Evolutionary conservation across 2,888 invertebrate genomes (phyloP), one percentile per base, ranked within the genome.

Genomic region (Panopea generosa): DNA sequence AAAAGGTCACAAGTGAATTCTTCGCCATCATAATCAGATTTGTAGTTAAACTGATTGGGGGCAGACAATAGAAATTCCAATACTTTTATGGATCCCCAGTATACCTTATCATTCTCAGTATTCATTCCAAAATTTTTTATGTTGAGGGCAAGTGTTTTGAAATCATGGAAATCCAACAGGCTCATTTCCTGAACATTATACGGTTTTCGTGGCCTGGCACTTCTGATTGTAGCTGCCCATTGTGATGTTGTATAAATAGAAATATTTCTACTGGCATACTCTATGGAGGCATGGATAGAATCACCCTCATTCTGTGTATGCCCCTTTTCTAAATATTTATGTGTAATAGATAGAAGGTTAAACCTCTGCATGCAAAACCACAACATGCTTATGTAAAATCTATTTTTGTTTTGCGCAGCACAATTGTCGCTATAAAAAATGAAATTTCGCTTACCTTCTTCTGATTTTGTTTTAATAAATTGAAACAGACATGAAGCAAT

Each of bases 391-490:
- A 67, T 27, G 53, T 63, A 72, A 33, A 62, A 63, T 1, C 60
- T 24, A 22, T 72, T 77, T 68, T 72, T 77, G 33, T 77, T 77
- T 60, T 77, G 72, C 0, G 68, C 6, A 1, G 11, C 33, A 55
- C 77, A 68, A 24, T 77, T 72, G 53, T 68, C 72, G 56, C 49
- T 50, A 24, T 68, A 74, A 53, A 72, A 61, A 20, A 65, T 61
- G 24, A 77, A 66, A 3, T 70, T 40, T 22, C n/a, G n/a, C n/a
- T n/a, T n/a, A n/a, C n/a, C n/a, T n/a, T n/a, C n/a, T n/a, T n/a
- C n/a, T n/a, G n/a, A n/a, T n/a, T n/a, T n/a, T n/a, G 26, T 68
- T 33, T 47, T 47, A 6, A 74, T 40, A 56, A 52, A 67, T 14
- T 49, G n/a, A 24, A 22, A 55, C 16, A 71, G 2, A 53, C 67